Percentiles rank a stretch among this genome's conserved stretches.
Conservation (phyloP, 2,888 invertebrate genomes). For the Rhingia rostrata region DNA sequence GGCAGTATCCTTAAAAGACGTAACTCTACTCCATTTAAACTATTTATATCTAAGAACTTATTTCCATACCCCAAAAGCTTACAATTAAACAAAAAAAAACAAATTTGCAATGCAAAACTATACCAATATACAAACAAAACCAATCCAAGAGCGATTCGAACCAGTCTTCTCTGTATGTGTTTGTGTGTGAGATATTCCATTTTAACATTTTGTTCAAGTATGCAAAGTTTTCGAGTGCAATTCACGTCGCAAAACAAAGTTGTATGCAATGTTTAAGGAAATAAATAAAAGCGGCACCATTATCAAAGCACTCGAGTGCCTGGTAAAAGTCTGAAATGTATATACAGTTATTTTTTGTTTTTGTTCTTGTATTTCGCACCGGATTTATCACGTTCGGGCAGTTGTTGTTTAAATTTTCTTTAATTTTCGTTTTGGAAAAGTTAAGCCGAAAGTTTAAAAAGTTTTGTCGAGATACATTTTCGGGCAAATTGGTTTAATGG, state of each 20-base stretch:
- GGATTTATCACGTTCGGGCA: slow-evolving; percentile 15
- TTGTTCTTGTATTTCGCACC: background rate
- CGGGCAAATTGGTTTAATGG: too few relatives aligned
- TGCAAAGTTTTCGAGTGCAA: slow-evolving; percentile 17
- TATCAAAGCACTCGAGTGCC: background rate
- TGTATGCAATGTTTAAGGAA: slow-evolving; percentile 9
- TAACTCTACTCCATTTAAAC: too few relatives aligned
- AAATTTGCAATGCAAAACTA: too few relatives aligned
- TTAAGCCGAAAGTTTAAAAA: slow-evolving; percentile 1
- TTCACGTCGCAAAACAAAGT: slow-evolving; percentile 13
- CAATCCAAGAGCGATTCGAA: background rate
- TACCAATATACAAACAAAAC: background rate
- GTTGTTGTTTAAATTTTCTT: background rate
- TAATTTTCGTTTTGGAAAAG: slow-evolving; percentile 3
- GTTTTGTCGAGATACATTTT: too few relatives aligned
- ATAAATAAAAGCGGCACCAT: slow-evolving; percentile 22
- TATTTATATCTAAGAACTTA: too few relatives aligned
- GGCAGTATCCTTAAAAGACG: too few relatives aligned
- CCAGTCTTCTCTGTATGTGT: background rate
- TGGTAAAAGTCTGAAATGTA: background rate
- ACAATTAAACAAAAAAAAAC: too few relatives aligned
- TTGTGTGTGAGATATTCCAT: background rate
- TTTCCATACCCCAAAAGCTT: too few relatives aligned
- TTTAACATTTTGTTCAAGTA: background rate
- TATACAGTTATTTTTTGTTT: background rate